Base-by-base conservation (phyloP, 1,140 invertebrate species). In the Heliothis virescens region DNA sequence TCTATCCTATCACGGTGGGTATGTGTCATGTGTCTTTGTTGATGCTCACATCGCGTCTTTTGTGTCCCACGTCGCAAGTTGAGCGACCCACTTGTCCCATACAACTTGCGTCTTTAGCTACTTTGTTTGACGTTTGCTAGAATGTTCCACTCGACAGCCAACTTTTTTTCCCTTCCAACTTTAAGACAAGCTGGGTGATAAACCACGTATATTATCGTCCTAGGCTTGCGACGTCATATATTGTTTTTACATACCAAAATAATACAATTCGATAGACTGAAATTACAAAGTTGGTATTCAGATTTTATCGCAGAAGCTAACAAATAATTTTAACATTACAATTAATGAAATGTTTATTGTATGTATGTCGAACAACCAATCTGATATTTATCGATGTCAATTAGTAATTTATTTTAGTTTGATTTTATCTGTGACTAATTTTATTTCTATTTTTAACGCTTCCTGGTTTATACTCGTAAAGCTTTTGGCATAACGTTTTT, bases 31-130 rank as follows among this genome's bases (percentile, higher is more conserved):
- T 16, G 10, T 63, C 13, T 52, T 52, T 53, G 67, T 71, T 71
- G 65, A 69, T 52, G 67, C 34, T 71, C 67, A 29, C 67, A 52
- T 52, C 18, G 65, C 29, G 48, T 21, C 67, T 71, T 52, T 71
- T 71, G 47, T 71, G 21, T 71, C 29, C 21, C 21, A 26, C n/a
- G 21, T 52, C 48, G 34, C 48, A 71, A 71, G 12, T 71, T 29
- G 67, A 52, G 47, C 48, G 21, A 21, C 41, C 63, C 63, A 67
- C 63, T 67, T 67, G 48, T 71, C 21, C 7, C 16, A 41, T 47
- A 67, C 48, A 71, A 18, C 21, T 71, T 29, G 67, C 13, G 67
- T 53, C 67, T 71, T 71, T 71, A n/a, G 47, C 65, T 26, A 29
- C 11, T 52, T 53, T 71, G 67, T 53, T 62, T 62, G 59, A 62